Conservation (phyloP, 2,113 vertebrate species). For the Fulmarus glacialis region DNA sequence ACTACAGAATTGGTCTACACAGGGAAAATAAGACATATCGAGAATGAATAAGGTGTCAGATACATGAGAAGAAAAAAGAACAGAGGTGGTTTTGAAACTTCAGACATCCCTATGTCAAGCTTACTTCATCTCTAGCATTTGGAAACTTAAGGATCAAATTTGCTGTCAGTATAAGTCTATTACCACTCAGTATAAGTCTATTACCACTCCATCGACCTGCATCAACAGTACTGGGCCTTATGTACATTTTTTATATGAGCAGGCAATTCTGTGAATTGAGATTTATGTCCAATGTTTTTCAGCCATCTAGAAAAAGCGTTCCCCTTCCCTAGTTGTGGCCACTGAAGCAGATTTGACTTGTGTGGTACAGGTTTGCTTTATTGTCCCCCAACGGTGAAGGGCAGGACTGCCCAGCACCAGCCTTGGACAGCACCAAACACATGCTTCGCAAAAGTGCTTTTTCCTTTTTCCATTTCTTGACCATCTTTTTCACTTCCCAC, state of each 20-base stretch:
- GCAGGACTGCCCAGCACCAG: neutral
- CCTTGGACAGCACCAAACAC: neutral
- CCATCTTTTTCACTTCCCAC: neutral
- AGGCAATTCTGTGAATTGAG: neutral
- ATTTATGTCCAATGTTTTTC: neutral
- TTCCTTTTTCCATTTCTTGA: neutral
- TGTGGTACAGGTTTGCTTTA: neutral
- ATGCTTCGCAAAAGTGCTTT: neutral
- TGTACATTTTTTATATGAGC: neutral
- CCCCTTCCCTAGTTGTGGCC: fast-evolving
- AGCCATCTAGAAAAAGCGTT: neutral
- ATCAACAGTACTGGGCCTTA: neutral
- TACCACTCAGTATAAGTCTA: neutral
- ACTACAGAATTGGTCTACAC: neutral
- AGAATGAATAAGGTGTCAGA: neutral
- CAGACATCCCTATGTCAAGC: neutral
- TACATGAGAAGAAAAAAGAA: neutral
- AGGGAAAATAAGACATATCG: neutral
- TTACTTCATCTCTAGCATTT: neutral
- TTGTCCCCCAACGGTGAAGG: no score
- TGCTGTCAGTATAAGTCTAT: neutral
- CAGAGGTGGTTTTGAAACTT: neutral
- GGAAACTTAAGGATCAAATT: neutral
- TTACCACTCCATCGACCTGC: neutral
- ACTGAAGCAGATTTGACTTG: neutral